A percentile compares a stretch with the other conserved stretches of the same genome.
These are phyloP conservation scores for Crax fasciolata DNA, from an alignment of 2,797 vertebrate genomes.

Conservation along the genomic window DNA sequence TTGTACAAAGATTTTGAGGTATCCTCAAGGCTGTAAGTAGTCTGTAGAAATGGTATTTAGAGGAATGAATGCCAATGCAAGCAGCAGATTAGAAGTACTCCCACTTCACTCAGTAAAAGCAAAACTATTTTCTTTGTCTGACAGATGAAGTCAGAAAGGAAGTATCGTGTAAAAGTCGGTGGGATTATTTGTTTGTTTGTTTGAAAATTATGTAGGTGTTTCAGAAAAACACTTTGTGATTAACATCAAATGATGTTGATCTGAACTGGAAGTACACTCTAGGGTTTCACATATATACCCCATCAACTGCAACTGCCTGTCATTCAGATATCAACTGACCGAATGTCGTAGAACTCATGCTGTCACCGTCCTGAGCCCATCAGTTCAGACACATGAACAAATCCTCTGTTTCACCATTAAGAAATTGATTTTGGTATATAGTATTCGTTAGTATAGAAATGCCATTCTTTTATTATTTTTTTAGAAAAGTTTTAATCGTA, in stretches of 20 bases:
- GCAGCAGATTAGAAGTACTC: not conserved
- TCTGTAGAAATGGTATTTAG: not conserved
- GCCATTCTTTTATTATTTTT: not conserved
- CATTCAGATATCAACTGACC: not conserved
- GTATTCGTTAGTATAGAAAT: not conserved
- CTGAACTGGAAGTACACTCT: not conserved
- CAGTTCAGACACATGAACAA: not conserved
- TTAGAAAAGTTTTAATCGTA: not conserved
- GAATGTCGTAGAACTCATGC: not conserved
- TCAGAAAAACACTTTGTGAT: not conserved
- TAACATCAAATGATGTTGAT: not conserved
- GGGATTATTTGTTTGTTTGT: not conserved
- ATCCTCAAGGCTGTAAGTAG: not conserved
- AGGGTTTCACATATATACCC: fast-evolving
- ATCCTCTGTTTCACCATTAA: not conserved
- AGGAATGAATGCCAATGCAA: not conserved
- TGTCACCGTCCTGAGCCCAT: not conserved
- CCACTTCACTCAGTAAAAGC: not conserved
- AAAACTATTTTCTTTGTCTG: not conserved
- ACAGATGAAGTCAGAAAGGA: not conserved
- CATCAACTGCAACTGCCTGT: not conserved
- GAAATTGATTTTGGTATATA: not conserved
- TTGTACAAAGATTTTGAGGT: not conserved
- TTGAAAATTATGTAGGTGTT: not conserved
- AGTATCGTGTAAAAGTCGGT: not conserved